phyloP scores from a whole-genome alignment of 2,113 vertebrate species.

The Salvelinus alpinus region DNA sequence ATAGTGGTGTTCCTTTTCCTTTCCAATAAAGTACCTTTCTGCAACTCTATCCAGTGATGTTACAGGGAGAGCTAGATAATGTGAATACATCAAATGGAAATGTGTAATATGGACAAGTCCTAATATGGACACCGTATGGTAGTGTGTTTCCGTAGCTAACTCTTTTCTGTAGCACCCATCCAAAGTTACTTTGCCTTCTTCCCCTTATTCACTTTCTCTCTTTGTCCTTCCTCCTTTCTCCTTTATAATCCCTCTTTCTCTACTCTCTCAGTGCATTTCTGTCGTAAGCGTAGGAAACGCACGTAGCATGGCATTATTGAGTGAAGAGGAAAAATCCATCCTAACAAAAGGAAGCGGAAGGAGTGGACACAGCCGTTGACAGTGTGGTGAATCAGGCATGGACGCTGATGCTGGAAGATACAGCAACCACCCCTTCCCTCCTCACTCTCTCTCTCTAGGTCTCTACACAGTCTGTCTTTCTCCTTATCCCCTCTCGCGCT shows the following conservation, averaged over 20 bases:
- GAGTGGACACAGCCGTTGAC: constrained; percentile 64
- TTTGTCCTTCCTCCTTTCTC: constrained; percentile 9
- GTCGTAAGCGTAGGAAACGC: constrained; percentile 32
- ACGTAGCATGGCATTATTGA: constrained; percentile 26
- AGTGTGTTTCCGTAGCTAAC: constrained; percentile 13
- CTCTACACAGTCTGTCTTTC: constrained; percentile 11
- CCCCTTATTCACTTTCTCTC: constrained; percentile 14
- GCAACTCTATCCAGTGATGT: neutral
- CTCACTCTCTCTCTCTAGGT: constrained; percentile 35
- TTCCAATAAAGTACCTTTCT: neutral
- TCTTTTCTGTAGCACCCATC: constrained; percentile 9
- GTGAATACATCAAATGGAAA: constrained; percentile 17
- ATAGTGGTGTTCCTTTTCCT: too few species aligned
- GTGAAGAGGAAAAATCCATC: constrained; percentile 44
- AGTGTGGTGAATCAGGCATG: constrained; percentile 55
- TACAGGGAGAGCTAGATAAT: neutral
- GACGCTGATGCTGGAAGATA: constrained; percentile 41
- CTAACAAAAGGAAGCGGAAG: constrained; percentile 48
- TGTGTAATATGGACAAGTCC: neutral
- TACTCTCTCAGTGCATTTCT: constrained; percentile 1
- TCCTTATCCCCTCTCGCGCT: constrained; percentile 39
- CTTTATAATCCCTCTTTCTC: neutral
- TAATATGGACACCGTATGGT: neutral
- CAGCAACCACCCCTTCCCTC: constrained; percentile 37
- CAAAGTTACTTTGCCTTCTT: neutral